Evolutionary conservation across 2,888 invertebrate genomes (phyloP), one percentile per base, ranked within the genome.

Genomic region (Gibbula magus): DNA sequence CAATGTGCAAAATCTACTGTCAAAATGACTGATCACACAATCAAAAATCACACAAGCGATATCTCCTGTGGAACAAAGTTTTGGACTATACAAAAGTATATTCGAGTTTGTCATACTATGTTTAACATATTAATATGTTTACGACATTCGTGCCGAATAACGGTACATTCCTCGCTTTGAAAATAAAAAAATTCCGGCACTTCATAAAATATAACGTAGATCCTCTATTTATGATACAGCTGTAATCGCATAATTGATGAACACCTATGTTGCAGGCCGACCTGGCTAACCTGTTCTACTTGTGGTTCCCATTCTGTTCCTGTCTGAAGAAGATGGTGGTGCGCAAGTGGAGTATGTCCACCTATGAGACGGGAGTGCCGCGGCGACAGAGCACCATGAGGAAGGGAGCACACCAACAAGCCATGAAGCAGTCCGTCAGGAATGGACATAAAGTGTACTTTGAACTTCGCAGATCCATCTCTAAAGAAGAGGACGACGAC

Each of bases 241-340:
- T 35, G 13, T 4, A 45, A 45, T n/a, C n/a, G n/a, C n/a, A 45
- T 45, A 13, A 45, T 13, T 10, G 13, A 7, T 54, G 20, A 5
- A 56, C 20, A 10, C 10, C n/a, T 75, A 18, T 53, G 16, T 84
- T 84, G 32, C 87, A 90, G 90, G 86, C 87, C 18, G 90, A 90
- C 76, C 79, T 90, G 52, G 86, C 88, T 8, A 84, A 86, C 20
- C 75, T 89, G 52, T 88, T 87, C 75, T 88, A 88, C 81, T 82
- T 88, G 82, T 87, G 88, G 84, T 89, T 88, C 82, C 90, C 90
- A 2, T 90, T 88, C 78, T 90, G 90, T 78, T 79, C 84, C n/a
- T 90, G 88, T 80, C 87, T 90, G 18, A 88, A 86, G 73, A 85
- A 83, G 25, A 82, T 88, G 82, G 85, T 88, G 70, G 84, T 83